A percentile compares a stretch with the other conserved stretches of the same genome.
phyloP scores from a whole-genome alignment of 2,888 invertebrate species.

The Microctonus brassicae region DNA sequence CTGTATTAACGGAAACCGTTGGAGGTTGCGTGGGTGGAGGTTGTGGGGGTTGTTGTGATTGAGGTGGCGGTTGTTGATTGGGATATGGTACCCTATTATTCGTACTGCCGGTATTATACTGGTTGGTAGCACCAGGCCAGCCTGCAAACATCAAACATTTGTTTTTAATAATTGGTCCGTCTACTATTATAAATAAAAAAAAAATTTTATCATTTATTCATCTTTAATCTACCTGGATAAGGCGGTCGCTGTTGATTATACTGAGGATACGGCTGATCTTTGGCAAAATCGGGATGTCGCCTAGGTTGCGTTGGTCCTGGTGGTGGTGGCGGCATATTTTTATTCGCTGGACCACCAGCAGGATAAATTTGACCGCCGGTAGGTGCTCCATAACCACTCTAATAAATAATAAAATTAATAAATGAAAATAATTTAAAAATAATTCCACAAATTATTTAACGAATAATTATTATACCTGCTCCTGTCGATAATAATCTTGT shows the following conservation, averaged over 20 bases:
- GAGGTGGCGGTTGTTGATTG: constrained; percentile 58
- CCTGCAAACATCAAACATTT: constrained; percentile 59
- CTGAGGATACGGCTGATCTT: constrained; percentile 79
- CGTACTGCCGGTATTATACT: constrained; percentile 63
- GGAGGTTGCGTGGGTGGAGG: constrained; percentile 51
- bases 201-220: not conserved
- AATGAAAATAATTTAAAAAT: not conserved
- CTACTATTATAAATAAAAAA: not conserved
- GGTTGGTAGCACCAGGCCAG: constrained; percentile 76
- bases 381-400: constrained; percentile 64
- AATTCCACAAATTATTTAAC: not conserved
- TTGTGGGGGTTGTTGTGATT: constrained; percentile 50
- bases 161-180: not conserved
- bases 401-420: constrained; percentile 1
- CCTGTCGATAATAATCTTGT: constrained; percentile 71
- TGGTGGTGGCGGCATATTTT: constrained; percentile 76
- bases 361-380: constrained; percentile 70
- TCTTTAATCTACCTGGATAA: constrained; percentile 78
- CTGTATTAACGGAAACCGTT: constrained; percentile 52
- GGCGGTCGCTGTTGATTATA: constrained; percentile 78
- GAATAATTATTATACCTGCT: constrained; percentile 71
- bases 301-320: constrained; percentile 76
- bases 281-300: constrained; percentile 86
- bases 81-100: constrained; percentile 64
- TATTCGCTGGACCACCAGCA: constrained; percentile 70